A percentile compares a stretch with the other conserved stretches of the same genome.
Evolutionary conservation across 2,113 vertebrate species (phyloP).

Genomic region (Gasterosteus nipponicus): DNA sequence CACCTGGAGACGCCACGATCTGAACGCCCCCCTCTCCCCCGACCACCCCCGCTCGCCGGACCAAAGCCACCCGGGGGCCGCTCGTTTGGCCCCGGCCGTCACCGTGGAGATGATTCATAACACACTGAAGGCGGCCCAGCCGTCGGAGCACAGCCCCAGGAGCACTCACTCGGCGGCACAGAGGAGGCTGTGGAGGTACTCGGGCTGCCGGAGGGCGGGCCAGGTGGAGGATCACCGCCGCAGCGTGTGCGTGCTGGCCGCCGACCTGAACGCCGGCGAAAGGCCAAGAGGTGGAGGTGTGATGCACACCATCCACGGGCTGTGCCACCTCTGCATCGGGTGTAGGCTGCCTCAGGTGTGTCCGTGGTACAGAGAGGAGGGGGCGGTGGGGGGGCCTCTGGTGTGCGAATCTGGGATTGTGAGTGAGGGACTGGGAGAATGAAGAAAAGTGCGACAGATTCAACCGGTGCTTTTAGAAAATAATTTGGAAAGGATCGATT

Average conservation of each 20-base stretch:
- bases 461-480: conserved; percentile 8
- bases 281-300: conserved; percentile 60
- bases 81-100: conserved; percentile 2
- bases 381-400: not conserved
- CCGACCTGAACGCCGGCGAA: conserved; percentile 65
- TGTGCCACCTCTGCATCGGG: conserved; percentile 91
- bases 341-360: conserved; percentile 88
- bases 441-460: not conserved
- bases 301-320: conserved; percentile 89
- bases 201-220: conserved; percentile 57
- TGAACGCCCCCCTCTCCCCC: not conserved
- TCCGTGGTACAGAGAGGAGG: conserved; percentile 22
- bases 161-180: conserved; percentile 66
- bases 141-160: conserved; percentile 63
- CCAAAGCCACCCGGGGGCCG: not conserved
- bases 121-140: conserved; percentile 68
- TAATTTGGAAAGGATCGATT: conserved; percentile 15
- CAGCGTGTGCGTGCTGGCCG: conserved; percentile 75
- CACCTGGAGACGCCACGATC: conserved; percentile 15
- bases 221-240: conserved; percentile 68
- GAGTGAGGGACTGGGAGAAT: not conserved
- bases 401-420: not conserved
- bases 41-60: not conserved
- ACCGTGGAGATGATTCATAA: conserved; percentile 73
- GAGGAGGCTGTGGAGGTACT: conserved; percentile 75